Percentiles rank a stretch among this genome's conserved stretches.
Evolutionary conservation across 2,888 invertebrate genomes (phyloP).

Genomic region (Dryococelus australis): DNA sequence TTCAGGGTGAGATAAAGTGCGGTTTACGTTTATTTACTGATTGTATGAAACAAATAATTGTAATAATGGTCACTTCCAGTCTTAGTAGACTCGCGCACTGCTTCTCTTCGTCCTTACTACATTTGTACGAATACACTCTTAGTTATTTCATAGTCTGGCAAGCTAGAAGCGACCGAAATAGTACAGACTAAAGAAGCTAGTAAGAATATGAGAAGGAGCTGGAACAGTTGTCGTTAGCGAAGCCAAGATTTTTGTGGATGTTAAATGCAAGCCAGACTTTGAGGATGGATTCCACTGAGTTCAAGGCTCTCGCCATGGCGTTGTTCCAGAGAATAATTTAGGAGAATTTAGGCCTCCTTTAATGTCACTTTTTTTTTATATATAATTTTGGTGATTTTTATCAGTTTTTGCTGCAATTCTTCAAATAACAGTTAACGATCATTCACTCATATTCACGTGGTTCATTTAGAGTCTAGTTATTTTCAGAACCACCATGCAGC

Average conservation of each 20-base stretch:
- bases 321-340: no score
- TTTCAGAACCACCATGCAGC: no score
- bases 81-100: not conserved
- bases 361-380: no score
- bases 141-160: not conserved
- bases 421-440: no score
- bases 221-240: not conserved
- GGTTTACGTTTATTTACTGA: no score
- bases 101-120: not conserved
- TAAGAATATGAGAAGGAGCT: not conserved
- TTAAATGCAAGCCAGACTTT: not conserved
- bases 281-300: slow-evolving; percentile 3
- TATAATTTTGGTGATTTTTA: no score
- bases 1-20: no score
- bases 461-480: no score
- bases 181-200: not conserved
- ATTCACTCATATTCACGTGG: no score
- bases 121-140: not conserved
- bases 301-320: not conserved
- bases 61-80: not conserved
- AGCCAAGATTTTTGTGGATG: not conserved
- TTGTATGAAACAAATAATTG: not conserved
- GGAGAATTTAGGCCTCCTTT: no score
- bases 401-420: no score
- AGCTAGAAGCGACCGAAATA: not conserved